Base-by-base conservation (phyloP, 2,888 invertebrate species). In the Rambutsinella grinnellia region DNA sequence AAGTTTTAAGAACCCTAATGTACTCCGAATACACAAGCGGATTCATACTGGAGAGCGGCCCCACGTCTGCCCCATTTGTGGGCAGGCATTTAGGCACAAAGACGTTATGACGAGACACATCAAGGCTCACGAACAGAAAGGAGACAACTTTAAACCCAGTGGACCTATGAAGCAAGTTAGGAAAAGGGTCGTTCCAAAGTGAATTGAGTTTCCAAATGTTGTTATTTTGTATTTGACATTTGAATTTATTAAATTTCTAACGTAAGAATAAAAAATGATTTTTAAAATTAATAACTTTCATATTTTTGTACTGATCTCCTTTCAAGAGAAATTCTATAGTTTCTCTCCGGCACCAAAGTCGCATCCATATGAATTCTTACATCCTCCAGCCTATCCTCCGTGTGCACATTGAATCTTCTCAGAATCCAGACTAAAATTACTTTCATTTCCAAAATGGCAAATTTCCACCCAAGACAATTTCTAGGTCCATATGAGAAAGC, bases 401-500 rank as follows among this genome's bases (percentile, higher is more conserved):
- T 36, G 24, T 13, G 3, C 2, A 46, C 17, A 3, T 61, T 24
- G 17, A 61, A 61, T 19, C 26, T 15, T 36, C 47, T 19, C n/a
- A 61, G 21, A 24, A 61, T 15, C 61, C 61, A 46, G 6, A 47
- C 61, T n/a, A 46, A 8, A 5, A 36, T 23, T n/a, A 36, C 47
- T 21, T 61, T 61, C 23, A 61, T 46, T 47, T 61, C 61, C 44
- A 61, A 2, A 23, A 61, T 5, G 6, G 46, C 61, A 19, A 61
- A 10, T 23, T 47, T 61, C 3, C 17, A 24, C 3, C 71, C 71
- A 1, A 63, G 13, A 49, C 71, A 71, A 27, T 36, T 71, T n/a
- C 71, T 44, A 3, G 63, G 63, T n/a, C 71, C 71, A 23, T 26
- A 57, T 3, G 57, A 6, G 58, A 71, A 71, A 2, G 71, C 8